phyloP scores from a whole-genome alignment of 1,140 invertebrate species.

The Elymnias hypermnestra region DNA sequence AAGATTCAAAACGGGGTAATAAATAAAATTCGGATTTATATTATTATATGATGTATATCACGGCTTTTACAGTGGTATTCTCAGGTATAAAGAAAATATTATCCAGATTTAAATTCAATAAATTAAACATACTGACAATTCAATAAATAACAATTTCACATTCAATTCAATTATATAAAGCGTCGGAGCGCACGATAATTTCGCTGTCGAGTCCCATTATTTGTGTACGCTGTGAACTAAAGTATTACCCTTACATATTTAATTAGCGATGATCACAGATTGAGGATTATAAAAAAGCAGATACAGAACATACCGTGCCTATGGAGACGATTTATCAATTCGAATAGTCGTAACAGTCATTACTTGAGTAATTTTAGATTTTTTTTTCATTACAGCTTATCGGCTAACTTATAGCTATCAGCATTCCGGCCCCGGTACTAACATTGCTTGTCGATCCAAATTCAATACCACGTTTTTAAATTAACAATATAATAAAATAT shows the following conservation, averaged over 20 bases:
- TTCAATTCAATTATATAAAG: conserved; percentile 56
- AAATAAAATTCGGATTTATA: conserved; percentile 66
- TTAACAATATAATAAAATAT: conserved; percentile 75
- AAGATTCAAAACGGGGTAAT: not conserved
- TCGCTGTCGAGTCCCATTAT: conserved; percentile 42
- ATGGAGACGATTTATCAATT: conserved; percentile 71
- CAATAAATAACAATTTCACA: conserved; percentile 71
- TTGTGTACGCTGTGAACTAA: conserved; percentile 57
- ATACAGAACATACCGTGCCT: conserved; percentile 72
- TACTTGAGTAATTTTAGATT: conserved; percentile 71
- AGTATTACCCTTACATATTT: conserved; percentile 62
- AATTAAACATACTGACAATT: conserved; percentile 69
- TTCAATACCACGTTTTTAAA: conserved; percentile 74
- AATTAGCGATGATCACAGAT: conserved; percentile 73
- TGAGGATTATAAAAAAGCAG: conserved; percentile 74
- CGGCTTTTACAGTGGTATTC: conserved; percentile 72
- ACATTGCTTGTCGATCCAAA: conserved; percentile 71
- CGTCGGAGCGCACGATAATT: conserved; percentile 61
- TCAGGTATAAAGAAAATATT: conserved; percentile 72
- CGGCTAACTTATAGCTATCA: conserved; percentile 68
- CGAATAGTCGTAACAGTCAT: conserved; percentile 70
- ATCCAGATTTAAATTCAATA: conserved; percentile 66
- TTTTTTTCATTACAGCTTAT: conserved; percentile 65
- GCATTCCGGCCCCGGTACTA: conserved; percentile 55
- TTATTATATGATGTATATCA: conserved; percentile 74